A percentile compares a stretch with the other conserved stretches of the same genome.
Evolutionary conservation across 2,113 vertebrate genomes (phyloP).

Genomic region (Opisthocomus hoazin): DNA sequence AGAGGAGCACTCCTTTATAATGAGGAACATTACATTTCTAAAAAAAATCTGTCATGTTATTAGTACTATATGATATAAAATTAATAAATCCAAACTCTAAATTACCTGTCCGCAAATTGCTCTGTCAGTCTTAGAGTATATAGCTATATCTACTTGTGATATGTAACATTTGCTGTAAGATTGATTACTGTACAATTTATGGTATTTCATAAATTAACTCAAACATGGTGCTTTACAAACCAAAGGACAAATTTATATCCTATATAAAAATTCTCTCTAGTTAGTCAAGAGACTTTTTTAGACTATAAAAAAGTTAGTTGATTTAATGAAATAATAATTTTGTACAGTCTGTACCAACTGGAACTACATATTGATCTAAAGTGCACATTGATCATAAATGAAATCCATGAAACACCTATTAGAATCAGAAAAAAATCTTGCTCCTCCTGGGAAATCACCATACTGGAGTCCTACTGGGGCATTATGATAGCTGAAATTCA

Average conservation of each 20-base stretch:
- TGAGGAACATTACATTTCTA: neutral
- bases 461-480: neutral
- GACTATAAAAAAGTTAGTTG: neutral
- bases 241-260: neutral
- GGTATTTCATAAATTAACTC: neutral
- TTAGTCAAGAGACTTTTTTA: neutral
- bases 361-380: neutral
- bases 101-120: slow-evolving; percentile 21
- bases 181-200: neutral
- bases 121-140: neutral
- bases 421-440: neutral
- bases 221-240: neutral
- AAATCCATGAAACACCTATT: neutral
- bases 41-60: neutral
- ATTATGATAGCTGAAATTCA: neutral
- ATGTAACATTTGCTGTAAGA: neutral
- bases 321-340: neutral
- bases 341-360: neutral
- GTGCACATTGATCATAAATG: neutral
- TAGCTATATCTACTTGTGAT: neutral
- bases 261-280: neutral
- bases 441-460: neutral
- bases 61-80: neutral
- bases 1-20: slow-evolving; percentile 4
- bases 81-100: neutral